A percentile compares a stretch with the other conserved stretches of the same genome.
Conservation (phyloP, 2,113 vertebrate species). For the Mirounga angustirostris region DNA sequence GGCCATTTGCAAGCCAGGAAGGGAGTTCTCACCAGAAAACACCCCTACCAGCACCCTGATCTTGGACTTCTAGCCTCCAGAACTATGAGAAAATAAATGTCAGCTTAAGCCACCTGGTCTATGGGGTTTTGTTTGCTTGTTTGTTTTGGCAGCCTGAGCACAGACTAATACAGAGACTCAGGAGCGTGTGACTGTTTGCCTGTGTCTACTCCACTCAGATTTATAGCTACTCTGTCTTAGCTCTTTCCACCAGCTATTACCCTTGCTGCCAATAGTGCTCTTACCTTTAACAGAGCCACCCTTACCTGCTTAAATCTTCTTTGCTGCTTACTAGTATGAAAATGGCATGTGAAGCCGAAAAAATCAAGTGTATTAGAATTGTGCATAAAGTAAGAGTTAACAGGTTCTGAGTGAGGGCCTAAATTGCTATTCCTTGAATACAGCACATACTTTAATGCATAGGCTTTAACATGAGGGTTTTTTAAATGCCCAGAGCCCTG, state of each 20-base stretch:
- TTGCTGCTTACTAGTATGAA: not conserved
- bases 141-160: not conserved
- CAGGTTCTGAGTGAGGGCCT: not conserved
- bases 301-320: not conserved
- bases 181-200: rapidly evolving
- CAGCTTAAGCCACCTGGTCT: not conserved
- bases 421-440: not conserved
- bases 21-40: not conserved
- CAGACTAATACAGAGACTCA: not conserved
- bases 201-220: rapidly evolving
- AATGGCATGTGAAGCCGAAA: not conserved
- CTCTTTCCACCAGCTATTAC: not conserved
- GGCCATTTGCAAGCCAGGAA: too few species aligned
- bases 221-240: not conserved
- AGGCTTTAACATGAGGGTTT: not conserved
- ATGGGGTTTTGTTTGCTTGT: not conserved
- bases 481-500: not conserved
- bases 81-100: not conserved
- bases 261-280: not conserved
- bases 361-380: not conserved
- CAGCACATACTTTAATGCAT: not conserved
- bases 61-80: not conserved
- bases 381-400: not conserved
- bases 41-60: not conserved
- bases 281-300: not conserved